Evolutionary conservation across 2,113 vertebrate species (phyloP), one percentile per base, ranked within the genome.

Genomic region (Camelus bactrianus): DNA sequence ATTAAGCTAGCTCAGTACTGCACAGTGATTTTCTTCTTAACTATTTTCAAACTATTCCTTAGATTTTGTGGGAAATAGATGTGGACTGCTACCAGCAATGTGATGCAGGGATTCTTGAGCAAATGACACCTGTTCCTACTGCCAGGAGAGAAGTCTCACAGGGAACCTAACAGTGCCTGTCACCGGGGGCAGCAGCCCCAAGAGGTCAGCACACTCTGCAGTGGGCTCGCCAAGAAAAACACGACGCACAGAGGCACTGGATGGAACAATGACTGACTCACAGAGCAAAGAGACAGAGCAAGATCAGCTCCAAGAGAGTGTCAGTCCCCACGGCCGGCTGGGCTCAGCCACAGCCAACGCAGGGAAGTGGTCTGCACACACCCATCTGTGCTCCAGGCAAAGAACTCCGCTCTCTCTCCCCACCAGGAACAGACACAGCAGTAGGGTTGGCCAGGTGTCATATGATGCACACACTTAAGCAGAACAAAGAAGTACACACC

Each of bases 341-440:
- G 15, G 17, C 42, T 79, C 42, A 32, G 22, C 19, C 50, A 69
- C 8, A 62, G 22, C 46, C 32, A 1, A 3, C 65, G 46, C 10
- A 46, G n/a, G 17, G 20, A 81, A 38, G 77, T 54, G 69, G 28
- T 67, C 14, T 60, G 17, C 4, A 30, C 19, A 13, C 11, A 35
- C 11, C 20, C 22, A 1, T 38, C 10, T 84, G 30, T 13, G 32
- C 35, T 52, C 2, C 3, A 76, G 50, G 30, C 15, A 38, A 24
- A 48, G 50, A 22, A 46, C 32, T n/a, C 7, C 38, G 28, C 54
- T 42, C 13, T 13, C 3, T 13, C 3, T 4, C 24, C 30, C 22
- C 4, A 1, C 8, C 2, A 26, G 48, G 52, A 62, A 65, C 0
- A 65, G 9, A 58, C 46, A 38, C 0, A 6, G 14, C 19, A 64